A percentile compares a stretch with the other conserved stretches of the same genome.
These are phyloP conservation scores for Butorides virescens DNA, from an alignment of 2,113 vertebrate genomes.

Conservation along the genomic window DNA sequence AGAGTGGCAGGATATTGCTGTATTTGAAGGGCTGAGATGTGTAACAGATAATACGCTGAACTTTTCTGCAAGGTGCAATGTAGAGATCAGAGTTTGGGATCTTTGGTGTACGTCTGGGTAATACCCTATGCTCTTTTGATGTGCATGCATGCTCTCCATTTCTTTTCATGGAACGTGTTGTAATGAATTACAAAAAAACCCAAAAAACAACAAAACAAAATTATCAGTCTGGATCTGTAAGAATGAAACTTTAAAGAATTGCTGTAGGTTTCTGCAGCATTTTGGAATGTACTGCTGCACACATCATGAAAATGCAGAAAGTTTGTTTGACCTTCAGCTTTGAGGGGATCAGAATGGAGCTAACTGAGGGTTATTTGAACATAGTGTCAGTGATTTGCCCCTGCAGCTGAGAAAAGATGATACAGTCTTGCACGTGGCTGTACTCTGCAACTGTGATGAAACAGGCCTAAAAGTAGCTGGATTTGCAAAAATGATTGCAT, in stretches of 20 bases:
- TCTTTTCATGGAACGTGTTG: neutral
- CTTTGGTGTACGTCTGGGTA: neutral
- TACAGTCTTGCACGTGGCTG: neutral
- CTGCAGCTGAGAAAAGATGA: neutral
- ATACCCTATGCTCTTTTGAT: neutral
- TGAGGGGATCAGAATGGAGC: neutral
- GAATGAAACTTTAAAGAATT: neutral
- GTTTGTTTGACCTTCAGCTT: neutral
- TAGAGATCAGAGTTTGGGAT: neutral
- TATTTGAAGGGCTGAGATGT: neutral
- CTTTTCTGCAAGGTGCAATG: neutral
- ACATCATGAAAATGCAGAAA: neutral
- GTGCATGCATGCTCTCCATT: neutral
- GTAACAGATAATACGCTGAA: neutral
- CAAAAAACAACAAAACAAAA: neutral
- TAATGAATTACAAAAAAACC: neutral
- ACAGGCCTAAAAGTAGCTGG: neutral
- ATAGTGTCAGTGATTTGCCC: neutral
- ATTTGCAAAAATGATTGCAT: neutral
- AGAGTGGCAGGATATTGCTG: neutral
- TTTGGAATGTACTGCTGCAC: neutral
- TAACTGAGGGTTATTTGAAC: neutral
- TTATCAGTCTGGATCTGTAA: neutral
- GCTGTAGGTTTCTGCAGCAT: neutral
- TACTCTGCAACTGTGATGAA: neutral